Evolutionary conservation across 2,888 invertebrate genomes (phyloP).

Genomic region (Erannis defoliaria): DNA sequence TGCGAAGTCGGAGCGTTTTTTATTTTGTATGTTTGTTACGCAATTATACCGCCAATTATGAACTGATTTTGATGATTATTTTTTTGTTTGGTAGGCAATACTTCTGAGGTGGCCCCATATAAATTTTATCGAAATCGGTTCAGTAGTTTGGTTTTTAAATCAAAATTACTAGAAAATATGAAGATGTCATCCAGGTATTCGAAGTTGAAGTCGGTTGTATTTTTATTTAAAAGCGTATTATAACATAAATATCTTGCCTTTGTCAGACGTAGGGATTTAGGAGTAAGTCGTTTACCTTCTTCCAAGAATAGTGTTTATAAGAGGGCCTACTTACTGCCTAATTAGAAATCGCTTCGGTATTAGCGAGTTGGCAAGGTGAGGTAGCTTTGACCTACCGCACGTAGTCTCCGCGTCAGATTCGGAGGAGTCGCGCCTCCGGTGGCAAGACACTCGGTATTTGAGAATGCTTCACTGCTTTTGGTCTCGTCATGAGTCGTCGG

Average conservation of each 20-base stretch:
- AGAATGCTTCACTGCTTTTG: constrained; percentile 26
- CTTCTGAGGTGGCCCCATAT: too few relatives aligned
- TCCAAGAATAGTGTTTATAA: constrained; percentile 37
- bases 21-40: too few relatives aligned
- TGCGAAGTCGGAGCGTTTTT: background rate
- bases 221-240: too few relatives aligned
- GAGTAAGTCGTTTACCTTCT: constrained; percentile 25
- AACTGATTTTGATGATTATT: too few relatives aligned
- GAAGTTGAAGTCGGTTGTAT: too few relatives aligned
- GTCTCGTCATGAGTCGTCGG: constrained; percentile 7
- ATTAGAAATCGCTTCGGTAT: constrained; percentile 46
- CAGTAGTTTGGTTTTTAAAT: too few relatives aligned
- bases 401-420: constrained; percentile 59
- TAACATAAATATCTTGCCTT: constrained; percentile 14
- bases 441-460: constrained; percentile 13
- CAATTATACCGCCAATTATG: too few relatives aligned
- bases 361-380: constrained; percentile 60
- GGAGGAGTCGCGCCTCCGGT: constrained; percentile 52
- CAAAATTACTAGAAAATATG: too few relatives aligned
- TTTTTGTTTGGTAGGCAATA: too few relatives aligned
- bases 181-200: too few relatives aligned
- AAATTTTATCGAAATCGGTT: too few relatives aligned
- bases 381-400: constrained; percentile 68
- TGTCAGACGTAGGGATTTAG: constrained; percentile 8
- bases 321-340: constrained; percentile 17